These are phyloP conservation scores for Agrochola lota DNA, from an alignment of 2,888 invertebrate genomes.

Conservation along the genomic window DNA sequence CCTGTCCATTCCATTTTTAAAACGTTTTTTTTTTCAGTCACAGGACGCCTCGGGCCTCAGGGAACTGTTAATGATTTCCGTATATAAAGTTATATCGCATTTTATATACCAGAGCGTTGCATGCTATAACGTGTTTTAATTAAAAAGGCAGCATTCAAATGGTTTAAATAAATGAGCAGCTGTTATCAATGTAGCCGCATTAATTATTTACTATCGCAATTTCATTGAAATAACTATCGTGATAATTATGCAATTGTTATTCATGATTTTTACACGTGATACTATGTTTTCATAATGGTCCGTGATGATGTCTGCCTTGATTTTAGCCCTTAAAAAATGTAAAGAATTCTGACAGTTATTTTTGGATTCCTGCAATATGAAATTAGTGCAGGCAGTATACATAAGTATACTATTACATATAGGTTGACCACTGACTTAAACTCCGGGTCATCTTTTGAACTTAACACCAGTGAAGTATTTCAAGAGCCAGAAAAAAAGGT, in stretches of 20 bases:
- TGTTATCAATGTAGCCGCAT: background rate
- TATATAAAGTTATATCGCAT: background rate
- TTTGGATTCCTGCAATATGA: background rate
- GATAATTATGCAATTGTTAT: background rate
- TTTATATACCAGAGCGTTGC: background rate
- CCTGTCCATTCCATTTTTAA: background rate
- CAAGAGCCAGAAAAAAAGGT: background rate
- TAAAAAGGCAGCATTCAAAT: background rate
- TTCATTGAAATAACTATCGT: background rate
- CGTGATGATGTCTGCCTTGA: too few relatives aligned
- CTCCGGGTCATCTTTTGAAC: background rate
- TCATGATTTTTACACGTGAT: background rate
- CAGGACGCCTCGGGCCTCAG: background rate
- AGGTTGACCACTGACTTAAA: background rate
- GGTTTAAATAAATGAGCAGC: constrained; percentile 9
- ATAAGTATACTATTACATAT: background rate
- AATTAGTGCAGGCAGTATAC: background rate
- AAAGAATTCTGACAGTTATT: background rate
- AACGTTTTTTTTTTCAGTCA: background rate
- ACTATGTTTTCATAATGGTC: background rate
- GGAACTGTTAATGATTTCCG: constrained; percentile 30
- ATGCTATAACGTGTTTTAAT: background rate
- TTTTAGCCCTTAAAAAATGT: background rate
- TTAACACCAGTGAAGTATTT: background rate
- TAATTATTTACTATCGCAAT: background rate